Conservation (phyloP, 2,797 vertebrate genomes). For the Menidia menidia region DNA sequence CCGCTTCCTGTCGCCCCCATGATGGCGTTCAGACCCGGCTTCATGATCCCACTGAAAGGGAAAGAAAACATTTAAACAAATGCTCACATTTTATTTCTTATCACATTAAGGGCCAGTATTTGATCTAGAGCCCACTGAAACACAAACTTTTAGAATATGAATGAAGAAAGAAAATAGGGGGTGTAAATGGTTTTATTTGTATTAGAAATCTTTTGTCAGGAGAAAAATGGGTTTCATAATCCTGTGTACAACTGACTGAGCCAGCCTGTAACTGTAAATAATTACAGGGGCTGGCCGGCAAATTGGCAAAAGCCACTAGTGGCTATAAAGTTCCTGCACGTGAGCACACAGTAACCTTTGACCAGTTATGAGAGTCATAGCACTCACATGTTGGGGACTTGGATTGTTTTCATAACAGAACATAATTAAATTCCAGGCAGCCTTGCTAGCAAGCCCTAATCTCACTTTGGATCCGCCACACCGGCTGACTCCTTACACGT, state of each 20-base stretch:
- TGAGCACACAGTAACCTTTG: background rate
- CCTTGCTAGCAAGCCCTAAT: too few relatives aligned
- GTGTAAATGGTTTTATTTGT: too few relatives aligned
- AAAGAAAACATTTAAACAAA: background rate
- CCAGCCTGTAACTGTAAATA: background rate
- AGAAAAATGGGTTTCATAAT: too few relatives aligned
- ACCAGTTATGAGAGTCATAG: background rate
- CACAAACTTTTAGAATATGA: too few relatives aligned
- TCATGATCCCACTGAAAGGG: constrained; percentile 84
- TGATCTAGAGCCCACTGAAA: too few relatives aligned
- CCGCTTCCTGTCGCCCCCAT: constrained; percentile 87
- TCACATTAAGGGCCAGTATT: too few relatives aligned
- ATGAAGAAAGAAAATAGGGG: too few relatives aligned
- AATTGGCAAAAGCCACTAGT: background rate
- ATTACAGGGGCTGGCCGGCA: background rate
- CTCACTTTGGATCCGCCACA: too few relatives aligned
- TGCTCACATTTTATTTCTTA: too few relatives aligned
- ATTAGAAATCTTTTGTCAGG: too few relatives aligned
- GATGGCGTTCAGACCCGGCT: constrained; percentile 87
- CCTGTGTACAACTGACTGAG: background rate
- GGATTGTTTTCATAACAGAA: background rate
- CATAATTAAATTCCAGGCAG: background rate
- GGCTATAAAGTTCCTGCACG: background rate
- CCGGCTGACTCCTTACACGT: too few relatives aligned
- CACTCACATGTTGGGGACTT: background rate